Conservation (phyloP, 2,888 invertebrate species). For the Hipparchia semele region DNA sequence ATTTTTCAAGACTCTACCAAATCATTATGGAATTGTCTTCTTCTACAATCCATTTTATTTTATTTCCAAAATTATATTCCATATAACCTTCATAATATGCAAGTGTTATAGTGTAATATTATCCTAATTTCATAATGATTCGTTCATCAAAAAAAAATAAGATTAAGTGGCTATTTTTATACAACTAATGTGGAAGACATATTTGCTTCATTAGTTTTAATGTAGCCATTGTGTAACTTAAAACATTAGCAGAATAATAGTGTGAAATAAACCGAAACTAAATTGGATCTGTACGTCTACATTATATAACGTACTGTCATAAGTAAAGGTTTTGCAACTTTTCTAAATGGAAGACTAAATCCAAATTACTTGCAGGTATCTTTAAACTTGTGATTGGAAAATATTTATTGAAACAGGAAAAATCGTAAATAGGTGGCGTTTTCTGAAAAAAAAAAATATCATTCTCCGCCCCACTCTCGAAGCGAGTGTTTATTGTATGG, state of each 20-base stretch:
- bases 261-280: slow-evolving; percentile 11
- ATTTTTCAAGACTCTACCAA: not conserved
- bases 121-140: slow-evolving; percentile 5
- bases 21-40: too few species aligned
- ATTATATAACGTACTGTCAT: not conserved
- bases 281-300: not conserved
- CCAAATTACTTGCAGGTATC: not conserved
- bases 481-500: slow-evolving; percentile 74
- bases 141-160: slow-evolving; percentile 10
- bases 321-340: not conserved
- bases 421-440: slow-evolving; percentile 38
- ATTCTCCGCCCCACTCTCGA: slow-evolving; percentile 64
- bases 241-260: slow-evolving; percentile 10
- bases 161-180: not conserved
- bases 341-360: not conserved
- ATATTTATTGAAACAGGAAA: slow-evolving; percentile 31
- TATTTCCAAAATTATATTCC: not conserved
- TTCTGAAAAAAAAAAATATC: slow-evolving; percentile 49
- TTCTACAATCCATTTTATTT: too few species aligned
- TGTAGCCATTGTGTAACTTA: slow-evolving; percentile 3
- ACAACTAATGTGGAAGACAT: not conserved
- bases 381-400: not conserved
- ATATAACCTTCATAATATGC: slow-evolving; percentile 17
- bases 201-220: slow-evolving; percentile 11
- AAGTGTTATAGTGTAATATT: slow-evolving; percentile 12